Base-by-base conservation (phyloP, 2,888 invertebrate genomes). In the Eurois occulta region DNA sequence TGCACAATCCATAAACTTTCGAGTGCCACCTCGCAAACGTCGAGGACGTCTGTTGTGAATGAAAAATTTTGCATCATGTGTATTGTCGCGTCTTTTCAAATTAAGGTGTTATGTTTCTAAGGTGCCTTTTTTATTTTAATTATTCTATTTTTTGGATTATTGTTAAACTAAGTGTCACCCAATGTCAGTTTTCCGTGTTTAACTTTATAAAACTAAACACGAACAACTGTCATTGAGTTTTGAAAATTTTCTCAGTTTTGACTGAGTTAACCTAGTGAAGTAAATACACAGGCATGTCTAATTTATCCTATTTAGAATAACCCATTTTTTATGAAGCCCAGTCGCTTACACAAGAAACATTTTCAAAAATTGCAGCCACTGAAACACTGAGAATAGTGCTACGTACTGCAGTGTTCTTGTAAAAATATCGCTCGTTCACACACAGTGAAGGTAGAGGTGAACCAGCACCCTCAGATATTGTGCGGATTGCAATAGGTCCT, bases 1-100 rank as follows among this genome's bases (percentile, higher is more conserved):
- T 93, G 92, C 94, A 93, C 94, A 94, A 95, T 95, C 93, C 92
- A 91, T 91, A 94, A 96, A 95, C 91, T 95, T 93, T 80, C 79
- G 89, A 94, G 93, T 93, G 93, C 91, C 91, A 87, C 84, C 87
- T 89, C 84, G 86, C 72, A 64, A 86, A 87, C 87, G 90, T 89
- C 88, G 90, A 88, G 87, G 90, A 89, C 87, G 90, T 87, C 87
- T 91, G 88, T 71, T 85, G 82, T 90, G 92, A 92, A 92, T 94
- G 86, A 92, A 92, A 93, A 91, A 88, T 89, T 84, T 78, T 78
- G 83, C 81, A 75, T 85, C 80, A 75, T 85, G 43, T 65, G 70
- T 80, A 69, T 76, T 70, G 65, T 84, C 69, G 72, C 72, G 35
- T 72, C 48, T 66, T 58, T 65, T 41, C 16, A 18, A 65, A 28